Conservation (phyloP, 1,140 invertebrate species). For the Cotesia vestalis region DNA sequence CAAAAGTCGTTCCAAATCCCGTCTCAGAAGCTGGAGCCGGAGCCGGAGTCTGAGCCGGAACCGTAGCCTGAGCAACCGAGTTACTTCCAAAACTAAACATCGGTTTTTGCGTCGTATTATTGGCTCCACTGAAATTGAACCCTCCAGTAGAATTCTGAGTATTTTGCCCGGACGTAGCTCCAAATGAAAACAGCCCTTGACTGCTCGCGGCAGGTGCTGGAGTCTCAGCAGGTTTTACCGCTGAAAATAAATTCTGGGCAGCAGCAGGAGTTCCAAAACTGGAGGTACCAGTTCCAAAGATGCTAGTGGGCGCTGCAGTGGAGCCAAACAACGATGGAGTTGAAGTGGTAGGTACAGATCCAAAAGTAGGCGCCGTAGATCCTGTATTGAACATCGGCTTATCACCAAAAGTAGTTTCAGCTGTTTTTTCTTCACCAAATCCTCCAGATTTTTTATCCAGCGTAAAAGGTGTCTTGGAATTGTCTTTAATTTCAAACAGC, state of each 20-base stretch:
- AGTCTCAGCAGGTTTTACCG: constrained; percentile 18
- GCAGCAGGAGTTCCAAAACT: constrained; percentile 39
- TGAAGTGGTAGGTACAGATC: constrained; percentile 4
- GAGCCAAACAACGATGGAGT: constrained; percentile 42
- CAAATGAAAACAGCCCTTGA: constrained; percentile 28
- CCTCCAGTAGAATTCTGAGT: neutral
- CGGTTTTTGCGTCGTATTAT: constrained; percentile 17
- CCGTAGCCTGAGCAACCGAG: neutral
- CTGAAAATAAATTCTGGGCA: constrained; percentile 24
- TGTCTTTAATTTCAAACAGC: neutral
- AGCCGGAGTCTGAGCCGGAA: neutral
- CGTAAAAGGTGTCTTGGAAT: neutral
- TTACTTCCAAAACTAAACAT: constrained; percentile 28
- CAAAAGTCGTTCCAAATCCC: constrained; percentile 27
- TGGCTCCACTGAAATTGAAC: constrained; percentile 29
- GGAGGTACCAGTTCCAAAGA: constrained; percentile 11
- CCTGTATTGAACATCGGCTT: constrained; percentile 6
- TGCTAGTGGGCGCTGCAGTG: constrained; percentile 31
- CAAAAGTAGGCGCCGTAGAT: constrained; percentile 17
- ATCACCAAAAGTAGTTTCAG: neutral
- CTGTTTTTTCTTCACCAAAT: neutral
- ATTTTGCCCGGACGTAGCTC: neutral
- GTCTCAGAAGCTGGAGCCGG: neutral
- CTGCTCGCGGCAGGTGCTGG: constrained; percentile 4
- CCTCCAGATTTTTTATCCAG: constrained; percentile 1